Evolutionary conservation across 2,113 vertebrate genomes (phyloP).

Genomic region (Jaculus jaculus): DNA sequence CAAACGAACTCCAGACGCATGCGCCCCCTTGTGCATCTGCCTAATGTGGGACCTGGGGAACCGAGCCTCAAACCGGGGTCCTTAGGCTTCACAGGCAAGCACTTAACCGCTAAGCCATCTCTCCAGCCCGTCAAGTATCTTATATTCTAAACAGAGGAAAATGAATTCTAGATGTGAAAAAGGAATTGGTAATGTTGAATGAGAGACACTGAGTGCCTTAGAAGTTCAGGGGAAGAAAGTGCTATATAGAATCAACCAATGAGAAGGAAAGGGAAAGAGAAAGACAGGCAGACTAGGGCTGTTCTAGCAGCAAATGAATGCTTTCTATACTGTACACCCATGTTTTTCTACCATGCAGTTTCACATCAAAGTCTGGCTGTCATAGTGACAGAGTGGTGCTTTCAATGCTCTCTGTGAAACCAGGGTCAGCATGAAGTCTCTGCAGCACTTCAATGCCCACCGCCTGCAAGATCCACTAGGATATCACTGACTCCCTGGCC

Average conservation of each 20-base stretch:
- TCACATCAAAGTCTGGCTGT: background rate
- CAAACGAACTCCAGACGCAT: no score
- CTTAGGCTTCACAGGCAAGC: no score
- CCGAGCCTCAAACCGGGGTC: no score
- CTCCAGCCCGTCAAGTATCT: background rate
- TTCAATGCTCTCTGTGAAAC: conserved; percentile 16
- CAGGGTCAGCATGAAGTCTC: background rate
- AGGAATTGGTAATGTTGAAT: background rate
- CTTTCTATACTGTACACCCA: conserved; percentile 35
- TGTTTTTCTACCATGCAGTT: conserved; percentile 48
- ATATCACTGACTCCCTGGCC: conserved; percentile 25
- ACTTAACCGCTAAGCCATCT: no score
- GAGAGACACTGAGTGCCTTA: background rate
- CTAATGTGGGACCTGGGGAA: no score
- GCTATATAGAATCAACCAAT: background rate
- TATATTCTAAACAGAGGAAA: background rate
- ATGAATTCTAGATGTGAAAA: background rate
- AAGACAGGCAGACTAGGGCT: background rate
- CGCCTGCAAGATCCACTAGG: conserved; percentile 58
- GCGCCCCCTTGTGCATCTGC: no score
- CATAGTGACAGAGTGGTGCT: background rate
- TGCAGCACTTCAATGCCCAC: background rate
- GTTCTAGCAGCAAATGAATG: conserved; percentile 16
- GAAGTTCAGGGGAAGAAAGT: background rate
- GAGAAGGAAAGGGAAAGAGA: background rate